phyloP scores from a whole-genome alignment of 2,888 invertebrate species.

The Diadegma fenestrale region DNA sequence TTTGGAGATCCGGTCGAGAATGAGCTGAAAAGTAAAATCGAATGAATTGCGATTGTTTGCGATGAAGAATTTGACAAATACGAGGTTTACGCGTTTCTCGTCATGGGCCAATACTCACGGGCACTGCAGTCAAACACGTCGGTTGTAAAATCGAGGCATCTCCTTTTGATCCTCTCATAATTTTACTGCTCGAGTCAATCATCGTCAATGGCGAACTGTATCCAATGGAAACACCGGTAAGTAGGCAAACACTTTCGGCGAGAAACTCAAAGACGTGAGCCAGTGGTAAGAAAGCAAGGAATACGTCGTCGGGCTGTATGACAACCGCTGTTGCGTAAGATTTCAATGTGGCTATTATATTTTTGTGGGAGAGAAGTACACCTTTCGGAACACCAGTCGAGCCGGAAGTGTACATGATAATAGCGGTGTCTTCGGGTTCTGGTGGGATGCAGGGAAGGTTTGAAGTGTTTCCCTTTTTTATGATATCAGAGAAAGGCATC shows the following conservation, averaged over 20 bases:
- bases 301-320: slow-evolving; percentile 91
- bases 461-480: slow-evolving; percentile 86
- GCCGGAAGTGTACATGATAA: slow-evolving; percentile 99
- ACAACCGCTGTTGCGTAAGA: slow-evolving; percentile 92
- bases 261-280: slow-evolving; percentile 98
- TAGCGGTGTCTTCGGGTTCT: slow-evolving; percentile 92
- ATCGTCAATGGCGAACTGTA: slow-evolving; percentile 98
- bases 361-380: slow-evolving; percentile 92
- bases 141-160: slow-evolving; percentile 96
- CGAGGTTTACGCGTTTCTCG: neutral
- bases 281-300: slow-evolving; percentile 97
- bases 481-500: slow-evolving; percentile 90
- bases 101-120: slow-evolving; percentile 87
- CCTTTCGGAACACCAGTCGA: slow-evolving; percentile 98
- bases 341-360: slow-evolving; percentile 92
- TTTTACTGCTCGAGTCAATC: slow-evolving; percentile 97
- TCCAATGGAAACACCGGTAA: slow-evolving; percentile 96
- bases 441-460: slow-evolving; percentile 86
- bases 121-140: slow-evolving; percentile 98
- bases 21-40: slow-evolving; percentile 88
- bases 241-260: slow-evolving; percentile 94
- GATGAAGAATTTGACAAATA: neutral
- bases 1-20: slow-evolving; percentile 98
- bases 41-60: neutral
- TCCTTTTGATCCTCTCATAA: slow-evolving; percentile 97